Conservation (phyloP, 2,113 vertebrate genomes). For the Bagarius yarrelli region DNA sequence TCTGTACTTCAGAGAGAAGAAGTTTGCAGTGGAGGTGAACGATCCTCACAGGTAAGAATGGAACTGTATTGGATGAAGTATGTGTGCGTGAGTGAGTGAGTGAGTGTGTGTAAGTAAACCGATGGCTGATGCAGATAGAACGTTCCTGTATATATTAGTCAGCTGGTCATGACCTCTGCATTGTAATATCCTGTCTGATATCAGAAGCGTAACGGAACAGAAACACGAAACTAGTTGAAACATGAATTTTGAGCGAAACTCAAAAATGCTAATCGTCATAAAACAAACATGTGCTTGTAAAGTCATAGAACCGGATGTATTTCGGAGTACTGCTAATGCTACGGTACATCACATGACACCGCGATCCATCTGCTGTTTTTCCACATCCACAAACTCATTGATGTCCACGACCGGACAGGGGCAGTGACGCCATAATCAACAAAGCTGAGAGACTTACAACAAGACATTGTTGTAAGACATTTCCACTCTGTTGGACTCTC, state of each 20-base stretch:
- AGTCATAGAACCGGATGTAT: neutral
- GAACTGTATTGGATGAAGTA: neutral
- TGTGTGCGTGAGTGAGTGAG: constrained; percentile 1
- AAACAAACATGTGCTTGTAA: neutral
- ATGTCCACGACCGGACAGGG: neutral
- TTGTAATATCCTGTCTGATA: constrained; percentile 3
- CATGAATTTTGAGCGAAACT: neutral
- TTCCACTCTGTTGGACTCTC: too few relatives aligned
- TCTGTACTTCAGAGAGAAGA: constrained; percentile 96
- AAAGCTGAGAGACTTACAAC: neutral
- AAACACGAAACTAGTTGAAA: neutral
- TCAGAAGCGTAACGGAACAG: neutral
- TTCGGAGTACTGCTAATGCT: neutral
- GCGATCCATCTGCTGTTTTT: neutral
- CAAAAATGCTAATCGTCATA: neutral
- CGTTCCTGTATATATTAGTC: neutral
- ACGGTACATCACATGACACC: neutral
- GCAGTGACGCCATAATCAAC: neutral
- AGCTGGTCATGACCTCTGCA: neutral
- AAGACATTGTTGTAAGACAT: neutral
- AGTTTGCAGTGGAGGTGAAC: constrained; percentile 97
- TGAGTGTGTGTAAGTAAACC: neutral
- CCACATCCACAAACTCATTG: neutral
- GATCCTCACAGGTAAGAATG: constrained; percentile 89
- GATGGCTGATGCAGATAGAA: neutral